These are phyloP conservation scores for Andrena trimmerana DNA, from an alignment of 2,888 invertebrate genomes.

Conservation along the genomic window DNA sequence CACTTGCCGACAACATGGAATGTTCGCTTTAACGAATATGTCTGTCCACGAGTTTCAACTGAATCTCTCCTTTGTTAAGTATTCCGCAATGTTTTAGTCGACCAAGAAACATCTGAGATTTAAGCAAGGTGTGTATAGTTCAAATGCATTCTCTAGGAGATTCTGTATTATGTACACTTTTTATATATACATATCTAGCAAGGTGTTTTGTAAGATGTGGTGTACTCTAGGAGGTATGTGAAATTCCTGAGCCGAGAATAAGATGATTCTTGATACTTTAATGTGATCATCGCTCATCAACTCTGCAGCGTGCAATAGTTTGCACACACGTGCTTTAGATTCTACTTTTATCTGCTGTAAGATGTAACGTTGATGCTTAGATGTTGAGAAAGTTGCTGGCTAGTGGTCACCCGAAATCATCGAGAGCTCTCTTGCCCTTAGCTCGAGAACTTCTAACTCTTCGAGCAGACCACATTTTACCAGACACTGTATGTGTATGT, in stretches of 20 bases:
- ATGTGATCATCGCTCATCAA: constrained; percentile 21
- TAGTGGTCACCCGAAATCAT: constrained; percentile 26
- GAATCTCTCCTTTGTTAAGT: constrained; percentile 7
- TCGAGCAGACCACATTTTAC: constrained; percentile 12
- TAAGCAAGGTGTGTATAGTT: not conserved
- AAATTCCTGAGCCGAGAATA: constrained; percentile 27
- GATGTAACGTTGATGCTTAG: not conserved
- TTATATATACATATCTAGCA: constrained; percentile 26
- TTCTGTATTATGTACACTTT: constrained; percentile 28
- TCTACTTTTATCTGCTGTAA: not conserved
- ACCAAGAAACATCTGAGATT: constrained; percentile 26
- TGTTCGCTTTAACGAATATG: not conserved
- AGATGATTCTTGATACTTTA: constrained; percentile 16
- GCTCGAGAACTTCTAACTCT: constrained; percentile 15
- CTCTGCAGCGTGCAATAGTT: not conserved
- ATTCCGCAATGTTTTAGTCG: constrained; percentile 17
- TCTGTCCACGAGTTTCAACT: not conserved
- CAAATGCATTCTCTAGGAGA: constrained; percentile 31
- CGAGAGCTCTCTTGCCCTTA: constrained; percentile 14
- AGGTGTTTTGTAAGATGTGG: constrained; percentile 33
- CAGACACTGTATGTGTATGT: constrained; percentile 21
- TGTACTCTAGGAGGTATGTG: too few relatives aligned
- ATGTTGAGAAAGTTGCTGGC: constrained; percentile 16
- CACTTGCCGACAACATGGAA: not conserved
- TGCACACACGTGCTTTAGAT: not conserved